phyloP scores from a whole-genome alignment of 2,888 invertebrate species.

The Buathra laborator region DNA sequence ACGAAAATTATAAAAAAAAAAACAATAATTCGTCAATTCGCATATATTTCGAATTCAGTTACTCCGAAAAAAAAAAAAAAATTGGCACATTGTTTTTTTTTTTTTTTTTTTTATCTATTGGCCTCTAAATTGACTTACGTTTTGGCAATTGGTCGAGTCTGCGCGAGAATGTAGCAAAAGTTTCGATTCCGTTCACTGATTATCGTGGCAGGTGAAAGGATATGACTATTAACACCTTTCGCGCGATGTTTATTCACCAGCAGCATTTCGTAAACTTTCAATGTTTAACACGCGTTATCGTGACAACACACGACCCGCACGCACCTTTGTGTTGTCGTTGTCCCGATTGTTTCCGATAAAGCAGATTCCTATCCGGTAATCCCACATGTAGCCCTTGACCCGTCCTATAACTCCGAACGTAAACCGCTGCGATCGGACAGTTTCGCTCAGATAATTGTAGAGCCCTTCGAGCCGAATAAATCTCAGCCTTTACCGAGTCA shows the following conservation, averaged over 20 bases:
- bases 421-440: neutral
- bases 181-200: neutral
- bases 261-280: neutral
- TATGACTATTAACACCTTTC: neutral
- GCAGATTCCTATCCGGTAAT: slow-evolving; percentile 11
- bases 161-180: neutral
- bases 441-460: neutral
- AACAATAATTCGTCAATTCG: neutral
- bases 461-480: neutral
- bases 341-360: slow-evolving; percentile 12
- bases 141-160: neutral
- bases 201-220: neutral
- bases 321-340: slow-evolving; percentile 3
- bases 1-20: neutral
- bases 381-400: slow-evolving; percentile 16
- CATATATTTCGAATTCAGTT: neutral
- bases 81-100: neutral
- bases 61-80: neutral
- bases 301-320: slow-evolving; percentile 8
- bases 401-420: neutral
- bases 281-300: neutral
- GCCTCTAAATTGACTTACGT: neutral
- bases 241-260: neutral
- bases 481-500: slow-evolving; percentile 1
- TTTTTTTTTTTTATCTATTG: neutral